phyloP scores from a whole-genome alignment of 2,888 invertebrate genomes.

The Cephus sareptanus region DNA sequence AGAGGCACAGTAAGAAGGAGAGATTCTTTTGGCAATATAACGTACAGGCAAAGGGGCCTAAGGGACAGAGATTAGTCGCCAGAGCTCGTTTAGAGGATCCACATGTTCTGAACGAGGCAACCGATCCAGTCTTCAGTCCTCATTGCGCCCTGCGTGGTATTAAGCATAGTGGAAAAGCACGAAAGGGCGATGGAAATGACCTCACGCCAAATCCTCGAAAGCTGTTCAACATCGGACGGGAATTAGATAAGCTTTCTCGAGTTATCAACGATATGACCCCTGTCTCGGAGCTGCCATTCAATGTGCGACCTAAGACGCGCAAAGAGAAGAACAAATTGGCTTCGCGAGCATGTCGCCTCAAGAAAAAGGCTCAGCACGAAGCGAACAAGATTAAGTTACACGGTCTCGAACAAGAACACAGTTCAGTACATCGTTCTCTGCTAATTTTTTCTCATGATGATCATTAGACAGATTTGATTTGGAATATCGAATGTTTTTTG shows the following conservation, averaged over 20 bases:
- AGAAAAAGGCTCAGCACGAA: slow-evolving; percentile 99
- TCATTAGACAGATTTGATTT: background rate
- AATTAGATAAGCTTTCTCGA: slow-evolving; percentile 89
- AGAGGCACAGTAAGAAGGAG: slow-evolving; percentile 75
- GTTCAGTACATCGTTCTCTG: slow-evolving; percentile 67
- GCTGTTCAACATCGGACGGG: slow-evolving; percentile 89
- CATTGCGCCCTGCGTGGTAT: slow-evolving; percentile 90
- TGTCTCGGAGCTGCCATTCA: slow-evolving; percentile 91
- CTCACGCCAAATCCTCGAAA: slow-evolving; percentile 95
- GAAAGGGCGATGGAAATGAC: slow-evolving; percentile 98
- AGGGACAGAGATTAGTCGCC: slow-evolving; percentile 89
- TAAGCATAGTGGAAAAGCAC: slow-evolving; percentile 91
- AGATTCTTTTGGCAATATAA: slow-evolving; percentile 99
- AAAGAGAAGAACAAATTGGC: slow-evolving; percentile 98
- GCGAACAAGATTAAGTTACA: slow-evolving; percentile 96
- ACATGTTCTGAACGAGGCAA: slow-evolving; percentile 88
- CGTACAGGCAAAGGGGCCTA: slow-evolving; percentile 97
- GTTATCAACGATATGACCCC: slow-evolving; percentile 97
- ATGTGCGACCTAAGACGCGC: slow-evolving; percentile 89
- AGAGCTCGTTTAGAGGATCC: slow-evolving; percentile 91
- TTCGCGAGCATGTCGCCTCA: slow-evolving; percentile 94
- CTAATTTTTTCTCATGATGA: background rate
- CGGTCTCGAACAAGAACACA: slow-evolving; percentile 94
- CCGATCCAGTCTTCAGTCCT: slow-evolving; percentile 97
- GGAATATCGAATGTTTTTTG: slow-evolving; percentile 46